Conservation (phyloP, 2,113 vertebrate species). For the Catharus bicknelli region DNA sequence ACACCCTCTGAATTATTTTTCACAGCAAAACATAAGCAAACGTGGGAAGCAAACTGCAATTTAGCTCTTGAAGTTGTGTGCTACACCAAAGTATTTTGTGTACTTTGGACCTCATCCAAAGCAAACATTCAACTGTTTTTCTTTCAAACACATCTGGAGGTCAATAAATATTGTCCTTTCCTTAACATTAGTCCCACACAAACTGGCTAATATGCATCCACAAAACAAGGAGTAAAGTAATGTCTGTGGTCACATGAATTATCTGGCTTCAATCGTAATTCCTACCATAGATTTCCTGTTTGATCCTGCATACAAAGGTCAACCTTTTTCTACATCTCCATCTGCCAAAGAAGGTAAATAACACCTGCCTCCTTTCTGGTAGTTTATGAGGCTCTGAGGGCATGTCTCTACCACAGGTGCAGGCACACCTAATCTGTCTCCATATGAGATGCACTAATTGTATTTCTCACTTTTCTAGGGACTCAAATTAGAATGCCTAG, state of each 20-base stretch:
- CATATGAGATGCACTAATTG: neutral
- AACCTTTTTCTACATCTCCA: slow-evolving; percentile 14
- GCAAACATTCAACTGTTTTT: slow-evolving; percentile 19
- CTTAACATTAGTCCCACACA: neutral
- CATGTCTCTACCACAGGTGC: slow-evolving; percentile 37
- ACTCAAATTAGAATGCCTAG: slow-evolving; percentile 6
- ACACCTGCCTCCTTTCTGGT: slow-evolving; percentile 28
- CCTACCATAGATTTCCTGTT: slow-evolving; percentile 29
- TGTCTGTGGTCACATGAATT: neutral
- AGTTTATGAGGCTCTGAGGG: slow-evolving; percentile 23
- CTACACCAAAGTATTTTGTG: neutral
- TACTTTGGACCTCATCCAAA: slow-evolving; percentile 10
- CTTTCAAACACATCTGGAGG: slow-evolving; percentile 2
- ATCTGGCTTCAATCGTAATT: slow-evolving; percentile 12
- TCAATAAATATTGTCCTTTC: slow-evolving; percentile 12
- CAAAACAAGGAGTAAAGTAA: neutral
- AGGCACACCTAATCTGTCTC: slow-evolving; percentile 34
- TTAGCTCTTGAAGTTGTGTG: neutral
- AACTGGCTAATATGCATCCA: neutral
- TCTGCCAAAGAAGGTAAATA: slow-evolving; percentile 37
- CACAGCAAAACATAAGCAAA: neutral
- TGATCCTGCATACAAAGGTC: neutral
- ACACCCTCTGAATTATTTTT: neutral
- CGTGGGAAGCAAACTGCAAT: neutral
- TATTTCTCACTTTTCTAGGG: neutral